Percentiles rank a stretch among this genome's conserved stretches.
Evolutionary conservation across 1,140 invertebrate species (phyloP).

Genomic region (Stegodyphus mimosarum): DNA sequence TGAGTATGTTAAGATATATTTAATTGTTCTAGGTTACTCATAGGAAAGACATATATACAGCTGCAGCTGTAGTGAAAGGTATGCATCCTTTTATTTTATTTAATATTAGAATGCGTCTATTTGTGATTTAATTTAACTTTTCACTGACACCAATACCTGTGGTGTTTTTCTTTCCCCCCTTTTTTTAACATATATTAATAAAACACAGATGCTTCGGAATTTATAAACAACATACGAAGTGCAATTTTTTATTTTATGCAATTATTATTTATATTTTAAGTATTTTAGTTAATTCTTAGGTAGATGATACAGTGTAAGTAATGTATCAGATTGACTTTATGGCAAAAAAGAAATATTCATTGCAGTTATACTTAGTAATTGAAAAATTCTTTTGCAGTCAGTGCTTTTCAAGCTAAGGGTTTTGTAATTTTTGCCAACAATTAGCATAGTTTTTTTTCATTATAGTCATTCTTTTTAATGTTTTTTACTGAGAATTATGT

Average conservation of each 20-base stretch:
- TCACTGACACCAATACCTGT: background rate
- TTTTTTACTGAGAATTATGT: no score
- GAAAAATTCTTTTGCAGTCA: no score
- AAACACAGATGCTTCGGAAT: background rate
- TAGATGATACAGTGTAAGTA: no score
- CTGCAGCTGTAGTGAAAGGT: constrained; percentile 69
- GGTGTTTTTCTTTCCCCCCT: background rate
- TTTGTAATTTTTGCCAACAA: no score
- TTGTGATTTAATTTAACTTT: background rate
- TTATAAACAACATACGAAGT: background rate
- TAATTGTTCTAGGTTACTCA: constrained; percentile 67
- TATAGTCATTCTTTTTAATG: no score
- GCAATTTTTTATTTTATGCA: background rate
- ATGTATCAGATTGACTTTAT: no score
- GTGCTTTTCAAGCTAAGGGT: no score
- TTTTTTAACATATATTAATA: background rate
- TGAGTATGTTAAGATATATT: background rate
- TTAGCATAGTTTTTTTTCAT: no score
- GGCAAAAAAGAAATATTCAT: no score
- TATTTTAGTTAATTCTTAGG: no score
- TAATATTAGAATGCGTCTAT: background rate
- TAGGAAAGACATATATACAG: constrained; percentile 69
- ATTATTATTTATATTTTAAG: no score
- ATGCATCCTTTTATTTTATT: constrained; percentile 2
- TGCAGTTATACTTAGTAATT: no score